A percentile compares a stretch with the other conserved stretches of the same genome.
Evolutionary conservation across 2,113 vertebrate species (phyloP).

Genomic region (Amazona vittata): DNA sequence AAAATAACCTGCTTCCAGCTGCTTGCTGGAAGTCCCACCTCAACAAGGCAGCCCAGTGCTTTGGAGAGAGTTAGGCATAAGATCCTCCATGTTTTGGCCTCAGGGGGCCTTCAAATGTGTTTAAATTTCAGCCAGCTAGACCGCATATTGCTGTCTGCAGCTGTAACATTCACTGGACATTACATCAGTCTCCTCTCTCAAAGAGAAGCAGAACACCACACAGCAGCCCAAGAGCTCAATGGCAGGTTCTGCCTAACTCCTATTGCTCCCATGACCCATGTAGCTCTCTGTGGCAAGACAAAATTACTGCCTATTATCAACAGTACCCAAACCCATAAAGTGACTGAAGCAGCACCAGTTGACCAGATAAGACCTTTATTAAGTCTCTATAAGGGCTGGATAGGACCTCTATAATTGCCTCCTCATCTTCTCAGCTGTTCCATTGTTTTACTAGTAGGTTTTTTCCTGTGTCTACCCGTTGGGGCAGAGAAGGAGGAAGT

Average conservation of each 20-base stretch:
- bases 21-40: background rate
- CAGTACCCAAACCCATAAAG: background rate
- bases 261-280: background rate
- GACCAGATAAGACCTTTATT: background rate
- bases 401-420: background rate
- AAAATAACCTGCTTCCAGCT: background rate
- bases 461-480: background rate
- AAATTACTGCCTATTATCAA: background rate
- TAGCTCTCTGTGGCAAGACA: background rate
- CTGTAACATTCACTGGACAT: background rate
- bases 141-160: background rate
- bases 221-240: background rate
- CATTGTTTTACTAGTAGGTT: background rate
- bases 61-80: background rate
- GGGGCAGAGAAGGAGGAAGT: background rate
- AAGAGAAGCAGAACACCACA: background rate
- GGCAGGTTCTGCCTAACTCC: background rate
- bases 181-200: background rate
- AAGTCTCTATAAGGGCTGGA: background rate
- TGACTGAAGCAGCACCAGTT: background rate
- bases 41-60: background rate
- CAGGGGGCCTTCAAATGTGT: background rate
- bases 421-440: background rate
- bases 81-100: background rate
- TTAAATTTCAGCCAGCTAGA: background rate